phyloP scores from a whole-genome alignment of 2,888 invertebrate genomes.

The Liodrosophila aerea region DNA sequence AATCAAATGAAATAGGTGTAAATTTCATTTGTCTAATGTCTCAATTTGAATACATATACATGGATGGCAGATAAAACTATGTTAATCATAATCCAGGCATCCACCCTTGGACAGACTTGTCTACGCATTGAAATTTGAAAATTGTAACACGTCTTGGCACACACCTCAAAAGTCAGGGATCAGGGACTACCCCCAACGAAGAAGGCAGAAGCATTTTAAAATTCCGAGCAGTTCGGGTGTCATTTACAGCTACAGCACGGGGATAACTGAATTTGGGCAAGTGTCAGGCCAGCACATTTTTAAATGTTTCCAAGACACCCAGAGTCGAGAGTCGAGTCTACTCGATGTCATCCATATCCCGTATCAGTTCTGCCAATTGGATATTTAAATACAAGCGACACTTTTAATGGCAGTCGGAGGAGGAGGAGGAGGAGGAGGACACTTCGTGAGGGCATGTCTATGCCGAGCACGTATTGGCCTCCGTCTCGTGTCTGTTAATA shows the following conservation, averaged over 20 bases:
- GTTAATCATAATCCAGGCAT: constrained; percentile 57
- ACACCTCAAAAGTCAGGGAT: constrained; percentile 42
- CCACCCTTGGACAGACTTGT: constrained; percentile 18
- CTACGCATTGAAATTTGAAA: constrained; percentile 46
- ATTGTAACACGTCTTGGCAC: constrained; percentile 60
- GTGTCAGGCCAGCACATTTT: constrained; percentile 59
- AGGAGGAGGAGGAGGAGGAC: neutral
- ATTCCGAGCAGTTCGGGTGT: constrained; percentile 77
- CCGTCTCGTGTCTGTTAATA: constrained; percentile 69
- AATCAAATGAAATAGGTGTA: constrained; percentile 80
- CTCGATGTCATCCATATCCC: constrained; percentile 27
- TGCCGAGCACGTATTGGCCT: constrained; percentile 74
- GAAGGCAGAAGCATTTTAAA: constrained; percentile 65
- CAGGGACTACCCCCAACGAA: neutral
- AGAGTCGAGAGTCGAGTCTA: constrained; percentile 4
- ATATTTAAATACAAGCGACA: constrained; percentile 78
- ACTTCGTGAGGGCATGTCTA: constrained; percentile 40
- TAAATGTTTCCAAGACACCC: constrained; percentile 62
- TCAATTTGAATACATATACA: constrained; percentile 79
- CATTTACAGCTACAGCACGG: constrained; percentile 56
- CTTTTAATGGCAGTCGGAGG: constrained; percentile 61
- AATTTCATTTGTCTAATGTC: constrained; percentile 82
- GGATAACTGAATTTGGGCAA: constrained; percentile 65
- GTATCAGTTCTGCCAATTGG: constrained; percentile 49
- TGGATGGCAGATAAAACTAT: constrained; percentile 40